Conservation (phyloP, 2,888 invertebrate species). For the Camptogramma bilineatum region DNA sequence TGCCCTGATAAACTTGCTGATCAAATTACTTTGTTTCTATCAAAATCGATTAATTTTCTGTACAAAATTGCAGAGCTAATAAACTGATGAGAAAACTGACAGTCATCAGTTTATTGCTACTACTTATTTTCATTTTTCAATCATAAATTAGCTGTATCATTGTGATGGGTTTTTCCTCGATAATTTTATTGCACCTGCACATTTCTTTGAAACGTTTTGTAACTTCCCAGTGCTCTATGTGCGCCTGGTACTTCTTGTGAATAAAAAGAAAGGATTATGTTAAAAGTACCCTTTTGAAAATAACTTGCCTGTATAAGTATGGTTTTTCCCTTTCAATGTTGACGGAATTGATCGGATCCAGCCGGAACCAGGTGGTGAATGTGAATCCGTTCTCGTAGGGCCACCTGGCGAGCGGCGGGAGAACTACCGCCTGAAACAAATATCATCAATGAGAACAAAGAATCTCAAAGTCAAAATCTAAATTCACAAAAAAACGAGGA, state of each 20-base stretch:
- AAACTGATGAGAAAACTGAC: background rate
- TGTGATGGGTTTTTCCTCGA: conserved; percentile 6
- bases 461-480: too few species aligned
- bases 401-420: conserved; percentile 99
- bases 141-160: conserved; percentile 6
- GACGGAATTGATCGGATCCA: conserved; percentile 99
- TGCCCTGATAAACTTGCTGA: conserved; percentile 8
- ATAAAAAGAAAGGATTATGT: conserved; percentile 29
- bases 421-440: conserved; percentile 94
- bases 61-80: background rate
- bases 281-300: background rate
- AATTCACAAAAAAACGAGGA: too few species aligned
- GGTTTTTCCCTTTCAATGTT: conserved; percentile 99
- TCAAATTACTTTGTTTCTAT: conserved; percentile 1
- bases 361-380: conserved; percentile 99
- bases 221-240: conserved; percentile 12
- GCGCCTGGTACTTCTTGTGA: conserved; percentile 30
- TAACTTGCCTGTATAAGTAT: conserved; percentile 96
- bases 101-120: background rate
- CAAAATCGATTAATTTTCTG: background rate
- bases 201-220: conserved; percentile 16
- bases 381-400: conserved; percentile 99
- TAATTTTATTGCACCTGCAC: conserved; percentile 9
- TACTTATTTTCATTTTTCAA: conserved; percentile 3
- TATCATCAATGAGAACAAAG: background rate